A percentile compares a stretch with the other conserved stretches of the same genome.
Conservation (phyloP, 2,797 vertebrate species). For the Melanogrammus aeglefinus region DNA sequence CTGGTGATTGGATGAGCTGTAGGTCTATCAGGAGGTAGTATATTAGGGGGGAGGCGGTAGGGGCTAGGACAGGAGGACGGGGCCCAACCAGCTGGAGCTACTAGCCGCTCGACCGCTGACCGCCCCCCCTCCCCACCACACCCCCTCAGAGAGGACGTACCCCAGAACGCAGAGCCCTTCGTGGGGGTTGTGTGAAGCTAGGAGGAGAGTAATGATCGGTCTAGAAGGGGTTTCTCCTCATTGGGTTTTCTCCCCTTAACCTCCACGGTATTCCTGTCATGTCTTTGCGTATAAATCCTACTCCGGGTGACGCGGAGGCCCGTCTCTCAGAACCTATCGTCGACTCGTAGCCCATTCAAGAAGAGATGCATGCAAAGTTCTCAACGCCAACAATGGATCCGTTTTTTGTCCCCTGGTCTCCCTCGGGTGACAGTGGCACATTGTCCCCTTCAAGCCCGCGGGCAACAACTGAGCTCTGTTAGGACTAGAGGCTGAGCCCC, state of each 20-base stretch:
- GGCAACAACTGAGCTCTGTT: conserved; percentile 48
- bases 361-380: conserved; percentile 6
- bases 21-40: no score
- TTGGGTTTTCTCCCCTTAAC: neutral
- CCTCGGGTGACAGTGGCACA: conserved; percentile 32
- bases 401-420: conserved; percentile 5
- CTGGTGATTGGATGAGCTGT: conserved; percentile 32
- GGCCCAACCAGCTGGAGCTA: neutral
- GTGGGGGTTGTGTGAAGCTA: neutral
- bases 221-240: neutral
- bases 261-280: neutral
- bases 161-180: neutral
- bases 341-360: conserved; percentile 42
- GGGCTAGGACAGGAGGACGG: no score
- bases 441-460: conserved; percentile 41
- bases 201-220: neutral
- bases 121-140: neutral
- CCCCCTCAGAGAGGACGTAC: no score
- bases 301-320: conserved; percentile 4
- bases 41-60: no score
- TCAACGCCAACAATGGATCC: conserved; percentile 35
- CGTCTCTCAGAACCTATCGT: conserved; percentile 17
- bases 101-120: neutral
- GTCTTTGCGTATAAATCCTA: neutral
- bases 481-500: conserved; percentile 28